Conservation (phyloP, 1,140 invertebrate species). For the Hyposmocoma kahamanoa region DNA sequence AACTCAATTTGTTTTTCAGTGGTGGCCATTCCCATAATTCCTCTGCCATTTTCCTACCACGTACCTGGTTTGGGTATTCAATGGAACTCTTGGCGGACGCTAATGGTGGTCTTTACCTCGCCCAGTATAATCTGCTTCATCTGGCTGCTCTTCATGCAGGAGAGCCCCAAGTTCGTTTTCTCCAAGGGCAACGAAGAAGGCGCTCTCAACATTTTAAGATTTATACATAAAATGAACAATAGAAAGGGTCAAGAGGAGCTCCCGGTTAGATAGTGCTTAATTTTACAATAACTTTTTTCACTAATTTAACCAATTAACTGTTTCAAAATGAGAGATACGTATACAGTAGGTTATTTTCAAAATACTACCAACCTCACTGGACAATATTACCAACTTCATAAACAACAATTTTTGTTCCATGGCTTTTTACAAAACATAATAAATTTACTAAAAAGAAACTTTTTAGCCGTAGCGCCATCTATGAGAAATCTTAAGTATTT, state of each 20-base stretch:
- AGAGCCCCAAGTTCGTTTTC: conserved; percentile 47
- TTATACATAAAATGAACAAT: conserved; percentile 25
- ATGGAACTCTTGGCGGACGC: conserved; percentile 51
- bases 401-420: too few species aligned
- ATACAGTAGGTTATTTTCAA: too few species aligned
- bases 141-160: conserved; percentile 34
- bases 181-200: conserved; percentile 29
- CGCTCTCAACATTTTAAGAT: conserved; percentile 31
- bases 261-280: conserved; percentile 26
- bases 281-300: too few species aligned
- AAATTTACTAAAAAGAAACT: too few species aligned
- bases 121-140: conserved; percentile 29
- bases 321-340: too few species aligned
- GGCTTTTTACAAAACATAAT: too few species aligned
- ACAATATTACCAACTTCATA: too few species aligned
- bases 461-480: too few species aligned
- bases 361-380: too few species aligned
- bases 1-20: conserved; percentile 23
- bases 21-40: conserved; percentile 47
- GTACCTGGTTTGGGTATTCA: conserved; percentile 36
- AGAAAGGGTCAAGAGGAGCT: conserved; percentile 16
- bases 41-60: conserved; percentile 38
- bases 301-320: too few species aligned
- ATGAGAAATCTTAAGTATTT: too few species aligned
- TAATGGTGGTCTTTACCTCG: conserved; percentile 34